Evolutionary conservation across 2,797 vertebrate species (phyloP).

Genomic region (Diglossa cyanea): DNA sequence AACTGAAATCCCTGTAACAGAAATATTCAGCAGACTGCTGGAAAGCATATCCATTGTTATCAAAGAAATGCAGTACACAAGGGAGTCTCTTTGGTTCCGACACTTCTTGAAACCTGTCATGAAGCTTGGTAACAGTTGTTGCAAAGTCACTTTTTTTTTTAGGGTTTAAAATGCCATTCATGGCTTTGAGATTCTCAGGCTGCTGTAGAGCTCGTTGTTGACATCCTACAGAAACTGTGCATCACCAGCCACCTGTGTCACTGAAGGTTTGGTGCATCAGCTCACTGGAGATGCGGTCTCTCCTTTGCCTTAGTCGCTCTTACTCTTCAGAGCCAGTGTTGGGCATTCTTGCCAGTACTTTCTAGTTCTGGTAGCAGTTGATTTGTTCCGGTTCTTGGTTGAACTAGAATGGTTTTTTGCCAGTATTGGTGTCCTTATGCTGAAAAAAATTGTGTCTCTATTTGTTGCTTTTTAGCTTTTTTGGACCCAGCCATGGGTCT

Average conservation of each 20-base stretch:
- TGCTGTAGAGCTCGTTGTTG: accelerated
- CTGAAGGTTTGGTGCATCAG: not conserved
- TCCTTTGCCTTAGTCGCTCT: not conserved
- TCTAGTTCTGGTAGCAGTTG: not conserved
- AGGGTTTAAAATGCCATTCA: not conserved
- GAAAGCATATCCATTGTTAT: not conserved
- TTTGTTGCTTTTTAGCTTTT: not conserved
- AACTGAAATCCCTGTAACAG: not conserved
- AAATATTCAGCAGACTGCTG: not conserved
- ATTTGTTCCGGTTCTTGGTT: not conserved
- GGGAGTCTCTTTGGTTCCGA: not conserved
- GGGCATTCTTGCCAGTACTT: not conserved
- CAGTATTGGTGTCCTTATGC: not conserved
- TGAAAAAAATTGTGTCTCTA: not conserved
- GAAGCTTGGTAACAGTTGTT: not conserved
- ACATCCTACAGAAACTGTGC: not conserved
- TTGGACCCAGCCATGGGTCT: not conserved
- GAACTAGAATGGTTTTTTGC: not conserved
- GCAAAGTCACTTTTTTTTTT: not conserved
- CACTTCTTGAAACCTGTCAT: not conserved
- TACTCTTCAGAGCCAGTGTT: not conserved
- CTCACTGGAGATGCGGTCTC: accelerated
- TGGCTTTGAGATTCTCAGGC: not conserved
- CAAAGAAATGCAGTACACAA: not conserved
- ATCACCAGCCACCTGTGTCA: not conserved